Base-by-base conservation (phyloP, 2,888 invertebrate genomes). In the Unio delphinus region DNA sequence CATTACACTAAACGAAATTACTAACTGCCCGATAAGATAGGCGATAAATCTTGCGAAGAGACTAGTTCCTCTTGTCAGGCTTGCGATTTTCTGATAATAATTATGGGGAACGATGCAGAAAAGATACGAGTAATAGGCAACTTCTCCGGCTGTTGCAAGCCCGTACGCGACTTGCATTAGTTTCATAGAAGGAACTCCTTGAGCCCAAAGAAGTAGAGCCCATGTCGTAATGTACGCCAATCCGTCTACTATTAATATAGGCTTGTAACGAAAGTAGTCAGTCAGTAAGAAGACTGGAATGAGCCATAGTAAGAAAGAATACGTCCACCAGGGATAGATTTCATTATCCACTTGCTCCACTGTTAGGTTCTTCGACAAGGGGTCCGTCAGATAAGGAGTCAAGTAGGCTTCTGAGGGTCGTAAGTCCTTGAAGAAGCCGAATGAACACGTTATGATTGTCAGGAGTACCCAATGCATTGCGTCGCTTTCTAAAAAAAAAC, bases 81-180 rank as follows among this genome's bases (percentile, higher is more conserved):
- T 95, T 0, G 97, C 95, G 3, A 96, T 96, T 76, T 93, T 92
- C 80, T 95, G 94, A 90, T 95, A 97, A 84, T 93, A 93, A 28
- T 86, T 87, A 65, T 93, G 92, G 70, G 94, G 93, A 67, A 96
- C 96, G 92, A 96, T 95, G 55, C 97, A 95, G 90, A 97, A 98
- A 79, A 97, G 95, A 85, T 98, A 98, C 0, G 97, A 96, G 85
- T 94, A 95, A 89, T 97, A 98, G 0, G 97, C 97, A 4, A 98
- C 94, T 90, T 97, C 97, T 3, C 95, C 94, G 0, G 97, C 95
- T 90, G 94, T 93, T 86, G 95, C 96, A 11, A 95, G 91, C 11
- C 97, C 97, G 88, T 94, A 96, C 82, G 94, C 92, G 67, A 95
- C 92, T 91, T 97, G 94, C 6, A 92, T 91, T 72, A 92, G 81